Evolutionary conservation across 2,113 vertebrate genomes (phyloP).

Genomic region (Poecilia latipinna): DNA sequence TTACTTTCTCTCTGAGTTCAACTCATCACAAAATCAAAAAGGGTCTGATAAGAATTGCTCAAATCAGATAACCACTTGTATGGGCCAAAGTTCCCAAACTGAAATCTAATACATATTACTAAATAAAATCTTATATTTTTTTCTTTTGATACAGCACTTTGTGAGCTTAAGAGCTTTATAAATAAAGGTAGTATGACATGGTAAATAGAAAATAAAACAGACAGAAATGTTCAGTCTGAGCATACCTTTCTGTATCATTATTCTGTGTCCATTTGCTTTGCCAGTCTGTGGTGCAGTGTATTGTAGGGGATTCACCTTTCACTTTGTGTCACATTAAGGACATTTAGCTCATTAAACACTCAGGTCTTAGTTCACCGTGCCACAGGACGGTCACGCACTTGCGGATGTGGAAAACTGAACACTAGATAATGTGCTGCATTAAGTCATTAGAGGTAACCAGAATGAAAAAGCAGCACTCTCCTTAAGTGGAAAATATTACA

Average conservation of each 20-base stretch:
- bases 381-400: neutral
- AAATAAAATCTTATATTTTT: neutral
- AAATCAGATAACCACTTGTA: too few species aligned
- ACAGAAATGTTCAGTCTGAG: too few species aligned
- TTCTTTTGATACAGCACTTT: too few species aligned
- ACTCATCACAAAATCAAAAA: too few species aligned
- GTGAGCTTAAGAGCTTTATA: too few species aligned
- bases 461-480: neutral
- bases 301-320: neutral
- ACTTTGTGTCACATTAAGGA: neutral
- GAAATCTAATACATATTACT: neutral
- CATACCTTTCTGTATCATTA: too few species aligned
- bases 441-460: neutral
- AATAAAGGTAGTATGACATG: too few species aligned
- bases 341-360: neutral
- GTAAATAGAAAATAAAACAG: too few species aligned
- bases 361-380: neutral
- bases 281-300: neutral
- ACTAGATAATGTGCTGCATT: neutral
- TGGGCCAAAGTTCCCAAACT: too few species aligned
- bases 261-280: too few species aligned
- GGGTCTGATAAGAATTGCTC: neutral
- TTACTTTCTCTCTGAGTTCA: neutral
- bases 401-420: neutral
- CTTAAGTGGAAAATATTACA: neutral